Evolutionary conservation across 2,113 vertebrate species (phyloP).

Genomic region (Orcinus orca): DNA sequence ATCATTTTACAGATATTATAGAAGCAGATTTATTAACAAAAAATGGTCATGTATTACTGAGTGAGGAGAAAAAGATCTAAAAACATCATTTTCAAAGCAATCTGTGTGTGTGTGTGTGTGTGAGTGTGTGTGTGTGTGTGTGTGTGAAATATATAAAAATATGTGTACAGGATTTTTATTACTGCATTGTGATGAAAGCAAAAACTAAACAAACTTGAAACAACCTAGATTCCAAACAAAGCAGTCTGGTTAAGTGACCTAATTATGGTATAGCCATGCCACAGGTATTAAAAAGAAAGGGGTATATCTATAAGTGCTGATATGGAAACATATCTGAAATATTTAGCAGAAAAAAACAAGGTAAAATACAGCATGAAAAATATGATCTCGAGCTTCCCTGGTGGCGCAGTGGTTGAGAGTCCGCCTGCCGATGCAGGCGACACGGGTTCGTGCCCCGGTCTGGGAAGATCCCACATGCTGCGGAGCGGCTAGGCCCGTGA

Average conservation of each 20-base stretch:
- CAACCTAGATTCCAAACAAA: neutral
- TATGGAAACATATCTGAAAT: neutral
- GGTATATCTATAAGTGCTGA: neutral
- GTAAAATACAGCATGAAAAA: neutral
- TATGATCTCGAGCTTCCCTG: neutral
- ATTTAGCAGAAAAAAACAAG: neutral
- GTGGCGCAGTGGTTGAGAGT: too few species aligned
- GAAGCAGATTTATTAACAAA: neutral
- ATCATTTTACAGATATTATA: neutral
- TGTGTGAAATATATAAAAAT: neutral
- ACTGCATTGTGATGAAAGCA: neutral
- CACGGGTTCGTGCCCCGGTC: too few species aligned
- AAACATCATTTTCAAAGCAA: conserved; percentile 30
- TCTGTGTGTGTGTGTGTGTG: neutral
- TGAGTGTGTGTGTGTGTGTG: neutral
- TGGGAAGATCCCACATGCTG: too few species aligned
- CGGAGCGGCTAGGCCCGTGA: too few species aligned
- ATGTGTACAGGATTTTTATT: neutral
- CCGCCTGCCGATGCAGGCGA: too few species aligned
- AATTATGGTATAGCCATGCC: neutral
- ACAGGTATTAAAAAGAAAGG: neutral
- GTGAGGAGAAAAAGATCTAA: neutral
- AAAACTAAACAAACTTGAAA: conserved; percentile 7
- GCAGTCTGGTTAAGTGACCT: neutral
- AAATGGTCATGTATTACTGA: neutral